These are phyloP conservation scores for Tetranychus truncatus DNA, from an alignment of 2,888 invertebrate genomes.

Conservation along the genomic window DNA sequence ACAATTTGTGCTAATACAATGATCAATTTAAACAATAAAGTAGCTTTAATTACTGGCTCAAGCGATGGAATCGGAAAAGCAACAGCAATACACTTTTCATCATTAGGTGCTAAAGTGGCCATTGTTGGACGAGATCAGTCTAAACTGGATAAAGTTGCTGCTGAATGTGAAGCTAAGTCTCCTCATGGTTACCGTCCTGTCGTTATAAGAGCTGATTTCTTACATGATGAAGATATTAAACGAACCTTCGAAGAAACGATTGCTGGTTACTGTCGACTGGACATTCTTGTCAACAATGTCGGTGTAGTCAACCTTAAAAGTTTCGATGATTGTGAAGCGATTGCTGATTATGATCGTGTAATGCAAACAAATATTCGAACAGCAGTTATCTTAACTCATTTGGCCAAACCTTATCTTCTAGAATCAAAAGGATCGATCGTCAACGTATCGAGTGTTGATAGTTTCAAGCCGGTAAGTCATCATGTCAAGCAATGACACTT, in stretches of 20 bases:
- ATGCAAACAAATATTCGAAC: slow-evolving; percentile 13
- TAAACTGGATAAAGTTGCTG: background rate
- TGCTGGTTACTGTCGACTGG: slow-evolving; percentile 9
- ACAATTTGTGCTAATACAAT: background rate
- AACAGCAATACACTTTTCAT: background rate
- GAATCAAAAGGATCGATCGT: slow-evolving; percentile 14
- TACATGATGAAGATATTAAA: background rate
- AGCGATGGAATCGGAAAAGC: background rate
- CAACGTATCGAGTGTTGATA: slow-evolving; percentile 8
- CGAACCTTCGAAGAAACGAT: background rate
- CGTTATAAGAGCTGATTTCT: background rate
- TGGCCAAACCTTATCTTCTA: slow-evolving; percentile 4
- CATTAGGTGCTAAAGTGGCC: background rate
- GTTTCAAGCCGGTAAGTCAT: background rate
- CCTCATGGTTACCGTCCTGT: background rate
- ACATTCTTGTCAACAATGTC: slow-evolving; percentile 16
- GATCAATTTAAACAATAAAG: background rate
- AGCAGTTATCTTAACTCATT: slow-evolving; percentile 12
- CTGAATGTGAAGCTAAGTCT: background rate
- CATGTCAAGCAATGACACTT: background rate
- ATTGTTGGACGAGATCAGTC: background rate
- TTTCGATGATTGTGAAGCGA: background rate
- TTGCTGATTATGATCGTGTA: slow-evolving; percentile 13
- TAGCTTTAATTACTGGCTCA: background rate
- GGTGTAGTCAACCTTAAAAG: background rate